phyloP scores from a whole-genome alignment of 2,888 invertebrate species.

The Herminia tarsipennalis region DNA sequence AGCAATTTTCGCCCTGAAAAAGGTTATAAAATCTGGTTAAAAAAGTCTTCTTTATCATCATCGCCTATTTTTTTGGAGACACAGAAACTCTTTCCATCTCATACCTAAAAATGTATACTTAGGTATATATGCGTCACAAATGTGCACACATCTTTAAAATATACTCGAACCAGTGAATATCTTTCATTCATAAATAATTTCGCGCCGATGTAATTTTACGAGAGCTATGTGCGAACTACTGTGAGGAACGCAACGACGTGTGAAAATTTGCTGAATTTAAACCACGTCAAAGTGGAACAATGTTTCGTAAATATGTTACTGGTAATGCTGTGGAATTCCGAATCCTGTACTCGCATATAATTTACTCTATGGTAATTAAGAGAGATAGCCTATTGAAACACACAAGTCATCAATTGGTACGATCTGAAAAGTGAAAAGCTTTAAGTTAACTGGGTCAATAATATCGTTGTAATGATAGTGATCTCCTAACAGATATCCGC shows the following conservation, averaged over 20 bases:
- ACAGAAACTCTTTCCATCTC: no score
- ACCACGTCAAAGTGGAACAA: constrained; percentile 11
- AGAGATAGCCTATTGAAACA: neutral
- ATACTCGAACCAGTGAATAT: constrained; percentile 17
- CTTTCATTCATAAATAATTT: constrained; percentile 40
- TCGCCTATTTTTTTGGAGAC: no score
- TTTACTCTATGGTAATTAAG: neutral
- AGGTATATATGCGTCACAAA: neutral
- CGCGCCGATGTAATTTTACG: constrained; percentile 23
- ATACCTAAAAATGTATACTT: no score
- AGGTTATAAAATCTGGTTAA: no score
- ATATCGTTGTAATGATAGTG: no score
- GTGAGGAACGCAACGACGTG: constrained; percentile 7
- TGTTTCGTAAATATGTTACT: constrained; percentile 1
- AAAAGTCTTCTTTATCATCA: no score
- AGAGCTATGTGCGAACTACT: constrained; percentile 13
- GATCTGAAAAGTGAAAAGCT: no score
- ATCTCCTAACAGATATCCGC: no score
- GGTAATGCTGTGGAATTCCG: neutral
- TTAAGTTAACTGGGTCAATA: no score
- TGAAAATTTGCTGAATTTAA: constrained; percentile 17
- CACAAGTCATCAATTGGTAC: no score
- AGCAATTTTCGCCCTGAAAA: no score
- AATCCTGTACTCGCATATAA: neutral
- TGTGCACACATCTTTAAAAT: neutral